Base-by-base conservation (phyloP, 2,113 vertebrate genomes). In the Scartelaos histophorus region DNA sequence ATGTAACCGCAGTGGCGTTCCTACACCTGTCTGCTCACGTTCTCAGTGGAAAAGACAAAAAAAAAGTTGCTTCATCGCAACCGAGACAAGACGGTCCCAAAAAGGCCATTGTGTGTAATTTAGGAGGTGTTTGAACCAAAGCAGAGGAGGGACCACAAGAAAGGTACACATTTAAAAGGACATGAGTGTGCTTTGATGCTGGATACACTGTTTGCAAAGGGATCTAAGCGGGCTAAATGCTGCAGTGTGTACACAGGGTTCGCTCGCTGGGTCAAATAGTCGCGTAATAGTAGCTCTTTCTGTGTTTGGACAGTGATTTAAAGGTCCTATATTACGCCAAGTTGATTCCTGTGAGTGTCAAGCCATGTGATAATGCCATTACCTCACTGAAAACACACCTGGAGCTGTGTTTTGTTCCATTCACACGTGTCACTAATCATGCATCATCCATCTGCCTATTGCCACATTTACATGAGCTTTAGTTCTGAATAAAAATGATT, bases 11-110 rank as follows among this genome's bases (percentile, higher is more conserved):
- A 54, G 19, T 65, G 29, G 60, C 22, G 10, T 53, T n/a, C 19
- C 10, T 9, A 7, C 51, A 51, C 53, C 19, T 12, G 60, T 45
- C 35, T 3, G 60, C 68, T 66, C 29, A 58, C 1, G 2, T 35
- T 5, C 15, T n/a, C 34, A 7, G 5, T 53, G n/a, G n/a, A 67
- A 38, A 29, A 29, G 4, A 29, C 29, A 2, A 67, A 45, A 22
- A 58, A 25, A 11, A 13, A 15, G 17, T 3, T 16, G 45, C 69
- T 83, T 46, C 73, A 47, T 82, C 62, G 76, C 47, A 13, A 34
- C 29, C 1, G 80, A 22, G 9, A 49, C 51, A 29, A 11, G 4
- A 24, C 21, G 25, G 45, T 22, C 38, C 56, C 24, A 25, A 58
- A 58, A 58, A 47, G 21, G 43, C 12, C 65, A 66, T 45, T 38